Conservation (phyloP, 2,797 vertebrate genomes). For the Sorex maritimensis region DNA sequence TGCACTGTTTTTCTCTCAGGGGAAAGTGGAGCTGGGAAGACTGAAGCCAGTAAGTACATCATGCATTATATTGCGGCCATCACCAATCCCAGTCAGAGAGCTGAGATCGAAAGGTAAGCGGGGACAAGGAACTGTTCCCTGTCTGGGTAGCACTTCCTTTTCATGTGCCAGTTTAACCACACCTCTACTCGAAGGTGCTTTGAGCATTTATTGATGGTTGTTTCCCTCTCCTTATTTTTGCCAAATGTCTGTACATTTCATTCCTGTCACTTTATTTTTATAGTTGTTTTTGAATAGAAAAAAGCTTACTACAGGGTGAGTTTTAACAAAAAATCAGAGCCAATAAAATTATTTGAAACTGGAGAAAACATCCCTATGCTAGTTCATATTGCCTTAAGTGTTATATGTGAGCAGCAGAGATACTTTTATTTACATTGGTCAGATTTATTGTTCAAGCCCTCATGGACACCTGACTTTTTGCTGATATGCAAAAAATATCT, state of each 20-base stretch:
- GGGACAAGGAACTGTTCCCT: constrained; percentile 6
- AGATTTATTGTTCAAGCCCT: not conserved
- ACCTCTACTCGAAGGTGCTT: not conserved
- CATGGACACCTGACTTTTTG: not conserved
- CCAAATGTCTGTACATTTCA: not conserved
- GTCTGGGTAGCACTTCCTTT: not conserved
- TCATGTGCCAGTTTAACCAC: not conserved
- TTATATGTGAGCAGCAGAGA: not conserved
- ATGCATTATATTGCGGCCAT: constrained; percentile 99
- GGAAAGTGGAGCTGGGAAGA: constrained; percentile 99
- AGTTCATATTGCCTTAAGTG: not conserved
- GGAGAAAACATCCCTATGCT: not conserved
- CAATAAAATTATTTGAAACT: not conserved
- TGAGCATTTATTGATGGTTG: not conserved
- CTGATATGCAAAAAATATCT: not conserved
- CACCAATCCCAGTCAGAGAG: constrained; percentile 98
- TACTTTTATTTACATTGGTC: not conserved
- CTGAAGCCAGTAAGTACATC: constrained; percentile 99
- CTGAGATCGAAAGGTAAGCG: constrained; percentile 97
- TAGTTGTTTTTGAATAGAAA: constrained; percentile 47
- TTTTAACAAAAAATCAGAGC: not conserved
- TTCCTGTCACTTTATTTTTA: constrained; percentile 8
- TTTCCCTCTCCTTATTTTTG: not conserved
- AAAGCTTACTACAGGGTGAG: not conserved
- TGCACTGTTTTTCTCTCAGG: constrained; percentile 90